These are phyloP conservation scores for Clarias fuscus DNA, from an alignment of 2,797 vertebrate species.

Conservation along the genomic window DNA sequence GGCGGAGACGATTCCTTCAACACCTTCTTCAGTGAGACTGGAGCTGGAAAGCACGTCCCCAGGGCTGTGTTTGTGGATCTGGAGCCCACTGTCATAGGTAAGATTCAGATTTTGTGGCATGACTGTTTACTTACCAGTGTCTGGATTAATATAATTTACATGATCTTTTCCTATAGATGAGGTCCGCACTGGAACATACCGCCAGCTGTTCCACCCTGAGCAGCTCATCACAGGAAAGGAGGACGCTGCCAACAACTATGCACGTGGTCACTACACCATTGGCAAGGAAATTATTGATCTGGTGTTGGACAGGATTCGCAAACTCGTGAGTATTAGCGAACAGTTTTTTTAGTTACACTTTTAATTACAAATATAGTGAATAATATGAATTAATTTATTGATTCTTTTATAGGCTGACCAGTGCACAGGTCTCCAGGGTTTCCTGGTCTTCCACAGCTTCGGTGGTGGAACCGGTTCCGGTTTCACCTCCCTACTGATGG, in stretches of 20 bases:
- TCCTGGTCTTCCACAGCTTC: constrained; percentile 84
- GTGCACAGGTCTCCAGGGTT: constrained; percentile 72
- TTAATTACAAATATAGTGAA: neutral
- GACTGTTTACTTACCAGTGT: neutral
- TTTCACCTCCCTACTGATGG: constrained; percentile 85
- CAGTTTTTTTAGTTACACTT: neutral
- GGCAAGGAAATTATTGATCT: constrained; percentile 62
- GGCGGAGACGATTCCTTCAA: constrained; percentile 71
- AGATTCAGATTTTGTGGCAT: constrained; percentile 11
- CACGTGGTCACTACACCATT: constrained; percentile 62
- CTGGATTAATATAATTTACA: neutral
- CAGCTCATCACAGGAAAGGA: constrained; percentile 63
- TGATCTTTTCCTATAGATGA: constrained; percentile 43
- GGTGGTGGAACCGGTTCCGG: constrained; percentile 84
- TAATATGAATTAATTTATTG: neutral
- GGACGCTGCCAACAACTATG: constrained; percentile 61
- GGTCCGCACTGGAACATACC: constrained; percentile 57
- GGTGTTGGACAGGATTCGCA: constrained; percentile 60
- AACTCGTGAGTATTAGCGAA: constrained; percentile 45
- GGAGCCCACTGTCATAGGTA: constrained; percentile 83
- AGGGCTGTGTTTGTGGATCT: constrained; percentile 83
- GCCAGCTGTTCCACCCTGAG: constrained; percentile 62
- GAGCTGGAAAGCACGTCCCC: constrained; percentile 77
- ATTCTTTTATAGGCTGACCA: constrained; percentile 63
- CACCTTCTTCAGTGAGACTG: constrained; percentile 78